Percentiles rank a stretch among this genome's conserved stretches.
Conservation (phyloP, 2,888 invertebrate genomes). For the Hirtodrosophila confusa region DNA sequence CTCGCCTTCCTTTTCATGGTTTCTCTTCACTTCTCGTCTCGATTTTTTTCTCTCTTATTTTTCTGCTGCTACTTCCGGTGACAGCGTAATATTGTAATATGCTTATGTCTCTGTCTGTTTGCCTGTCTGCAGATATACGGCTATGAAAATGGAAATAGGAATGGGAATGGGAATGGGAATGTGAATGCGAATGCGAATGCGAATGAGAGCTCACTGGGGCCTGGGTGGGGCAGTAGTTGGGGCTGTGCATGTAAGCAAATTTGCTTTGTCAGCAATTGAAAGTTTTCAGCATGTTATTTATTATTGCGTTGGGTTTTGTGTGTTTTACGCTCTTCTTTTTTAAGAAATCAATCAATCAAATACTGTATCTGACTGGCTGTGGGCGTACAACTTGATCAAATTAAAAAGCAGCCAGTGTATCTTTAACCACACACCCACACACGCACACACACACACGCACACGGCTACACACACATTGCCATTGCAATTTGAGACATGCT, state of each 20-base stretch:
- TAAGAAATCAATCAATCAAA: slow-evolving; percentile 43
- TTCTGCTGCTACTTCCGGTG: slow-evolving; percentile 75
- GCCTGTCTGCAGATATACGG: slow-evolving; percentile 61
- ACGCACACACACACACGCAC: slow-evolving; percentile 12
- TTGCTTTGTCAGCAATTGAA: slow-evolving; percentile 77
- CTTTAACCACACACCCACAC: slow-evolving; percentile 24
- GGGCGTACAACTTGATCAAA: slow-evolving; percentile 66
- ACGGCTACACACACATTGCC: slow-evolving; percentile 52
- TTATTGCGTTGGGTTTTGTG: slow-evolving; percentile 63
- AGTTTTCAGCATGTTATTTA: slow-evolving; percentile 76
- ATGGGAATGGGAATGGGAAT: slow-evolving; percentile 26
- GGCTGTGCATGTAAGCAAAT: slow-evolving; percentile 46
- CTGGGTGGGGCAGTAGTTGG: background rate
- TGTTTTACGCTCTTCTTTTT: slow-evolving; percentile 15
- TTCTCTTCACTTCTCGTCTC: slow-evolving; percentile 23
- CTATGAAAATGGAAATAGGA: slow-evolving; percentile 45
- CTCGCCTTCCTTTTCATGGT: slow-evolving; percentile 59
- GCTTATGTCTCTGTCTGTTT: slow-evolving; percentile 76
- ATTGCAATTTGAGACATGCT: slow-evolving; percentile 76
- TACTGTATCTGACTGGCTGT: slow-evolving; percentile 6
- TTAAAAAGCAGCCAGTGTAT: slow-evolving; percentile 69
- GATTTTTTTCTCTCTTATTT: slow-evolving; percentile 19
- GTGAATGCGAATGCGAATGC: slow-evolving; percentile 30
- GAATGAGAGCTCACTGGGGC: slow-evolving; percentile 26
- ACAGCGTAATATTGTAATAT: slow-evolving; percentile 81